A percentile compares a stretch with the other conserved stretches of the same genome.
These are phyloP conservation scores for Babylonia areolata DNA, from an alignment of 1,140 invertebrate genomes.

Conservation along the genomic window DNA sequence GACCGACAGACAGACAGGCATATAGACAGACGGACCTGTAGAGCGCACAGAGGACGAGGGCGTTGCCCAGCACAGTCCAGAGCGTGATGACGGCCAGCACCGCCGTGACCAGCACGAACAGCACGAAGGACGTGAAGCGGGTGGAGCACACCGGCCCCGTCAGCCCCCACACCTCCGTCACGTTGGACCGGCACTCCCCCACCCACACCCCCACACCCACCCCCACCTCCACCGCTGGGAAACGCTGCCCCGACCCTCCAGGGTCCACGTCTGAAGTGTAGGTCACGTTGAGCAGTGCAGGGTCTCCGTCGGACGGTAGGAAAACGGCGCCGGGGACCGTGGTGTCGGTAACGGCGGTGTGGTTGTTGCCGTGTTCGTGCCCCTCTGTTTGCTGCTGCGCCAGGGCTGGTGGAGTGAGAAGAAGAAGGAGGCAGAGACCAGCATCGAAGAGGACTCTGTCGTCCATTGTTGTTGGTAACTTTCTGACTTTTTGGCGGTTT, in stretches of 20 bases:
- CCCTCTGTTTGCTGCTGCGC: not conserved
- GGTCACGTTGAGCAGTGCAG: not conserved
- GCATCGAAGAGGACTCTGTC: not conserved
- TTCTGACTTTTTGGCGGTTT: not conserved
- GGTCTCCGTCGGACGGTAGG: too few species aligned
- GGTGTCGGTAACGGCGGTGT: not conserved
- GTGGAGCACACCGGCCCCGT: conserved; percentile 61
- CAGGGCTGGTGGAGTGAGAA: not conserved
- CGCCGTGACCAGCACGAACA: conserved; percentile 63
- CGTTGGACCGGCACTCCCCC: conserved; percentile 56
- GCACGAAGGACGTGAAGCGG: conserved; percentile 59
- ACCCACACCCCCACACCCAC: not conserved
- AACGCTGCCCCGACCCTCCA: not conserved
- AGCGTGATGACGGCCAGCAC: conserved; percentile 68
- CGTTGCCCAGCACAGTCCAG: conserved; percentile 76
- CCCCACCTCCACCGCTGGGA: not conserved
- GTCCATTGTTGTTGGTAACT: not conserved
- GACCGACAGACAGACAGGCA: not conserved
- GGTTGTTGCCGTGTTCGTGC: not conserved
- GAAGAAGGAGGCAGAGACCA: not conserved
- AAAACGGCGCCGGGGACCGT: too few species aligned
- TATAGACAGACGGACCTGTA: conserved; percentile 39
- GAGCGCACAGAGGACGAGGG: conserved; percentile 71
- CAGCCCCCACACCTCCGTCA: conserved; percentile 54
- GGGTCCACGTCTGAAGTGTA: not conserved